Base-by-base conservation (phyloP, 2,113 vertebrate genomes). In the Charadrius vociferus region DNA sequence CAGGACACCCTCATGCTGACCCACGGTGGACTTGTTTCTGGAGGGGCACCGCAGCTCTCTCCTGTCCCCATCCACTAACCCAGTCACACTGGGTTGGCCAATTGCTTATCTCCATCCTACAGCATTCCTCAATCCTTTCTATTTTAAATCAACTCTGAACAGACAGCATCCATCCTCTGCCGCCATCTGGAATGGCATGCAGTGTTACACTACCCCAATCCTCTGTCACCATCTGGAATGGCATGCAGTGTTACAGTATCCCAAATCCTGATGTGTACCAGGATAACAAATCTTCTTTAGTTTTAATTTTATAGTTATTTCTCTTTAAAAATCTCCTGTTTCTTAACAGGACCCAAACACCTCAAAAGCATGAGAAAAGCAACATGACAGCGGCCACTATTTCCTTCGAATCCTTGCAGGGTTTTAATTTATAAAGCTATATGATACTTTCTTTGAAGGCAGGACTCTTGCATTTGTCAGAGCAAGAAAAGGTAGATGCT, bases 401-500 rank as follows among this genome's bases (percentile, higher is more conserved):
- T 82, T 81, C 84, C n/a, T 89, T 90, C 50, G 50, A n/a, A 77
- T 32, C 45, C 62, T 77, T 55, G 32, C 63, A 89, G 45, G 10
- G 3, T 17, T 92, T 90, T 80, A 36, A 82, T 83, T 92, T 27
- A 50, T 77, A 73, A 93, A 88, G 74, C 43, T 53, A 24, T 68
- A 53, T 23, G 59, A 70, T 19, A 50, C 23, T 90, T 91, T 66
- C 70, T 94, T 89, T 93, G 85, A 90, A 96, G 95, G 45, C 32
- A 92, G 50, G 74, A 78, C 62, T 75, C 70, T 29, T 62, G 19
- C 29, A 49, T 95, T 82, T 95, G 95, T 71, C 77, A 81, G 73
- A 95, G 77, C 89, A 93, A 92, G 84, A 88, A 87, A 87, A 87
- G 67, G 50, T 49, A 91, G 91, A 94, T 91, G 58, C 43, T 87